A percentile compares a stretch with the other conserved stretches of the same genome.
These are phyloP conservation scores for Cepaea nemoralis DNA, from an alignment of 1,140 invertebrate genomes.

Conservation along the genomic window DNA sequence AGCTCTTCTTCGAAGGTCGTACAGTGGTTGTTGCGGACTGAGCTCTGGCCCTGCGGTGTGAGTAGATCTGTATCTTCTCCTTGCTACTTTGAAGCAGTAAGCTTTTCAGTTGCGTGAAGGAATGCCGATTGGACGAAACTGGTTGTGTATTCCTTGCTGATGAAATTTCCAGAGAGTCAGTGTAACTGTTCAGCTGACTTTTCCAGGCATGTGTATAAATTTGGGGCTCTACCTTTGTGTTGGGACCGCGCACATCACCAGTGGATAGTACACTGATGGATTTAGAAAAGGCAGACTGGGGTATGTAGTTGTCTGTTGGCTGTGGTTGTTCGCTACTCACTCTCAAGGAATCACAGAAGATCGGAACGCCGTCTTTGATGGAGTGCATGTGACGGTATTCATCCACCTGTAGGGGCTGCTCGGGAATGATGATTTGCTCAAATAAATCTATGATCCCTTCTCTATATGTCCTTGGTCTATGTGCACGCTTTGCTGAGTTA, in stretches of 20 bases:
- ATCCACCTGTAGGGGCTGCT: neutral
- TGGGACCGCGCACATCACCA: neutral
- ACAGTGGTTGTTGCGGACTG: neutral
- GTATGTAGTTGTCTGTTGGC: too few relatives aligned
- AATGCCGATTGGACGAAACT: neutral
- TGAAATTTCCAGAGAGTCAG: neutral
- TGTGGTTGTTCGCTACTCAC: too few relatives aligned
- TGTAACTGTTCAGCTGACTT: neutral
- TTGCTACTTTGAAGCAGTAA: neutral
- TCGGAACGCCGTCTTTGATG: neutral
- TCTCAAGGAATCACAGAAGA: neutral
- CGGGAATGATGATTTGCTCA: conserved; percentile 2
- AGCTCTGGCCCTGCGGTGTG: neutral
- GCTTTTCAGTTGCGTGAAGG: neutral
- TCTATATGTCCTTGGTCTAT: neutral
- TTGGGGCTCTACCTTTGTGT: neutral
- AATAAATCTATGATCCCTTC: neutral
- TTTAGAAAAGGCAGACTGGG: too few relatives aligned
- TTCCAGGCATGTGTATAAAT: too few relatives aligned
- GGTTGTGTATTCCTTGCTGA: neutral
- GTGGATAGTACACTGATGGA: too few relatives aligned
- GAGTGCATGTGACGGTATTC: neutral
- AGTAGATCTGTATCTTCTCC: neutral
- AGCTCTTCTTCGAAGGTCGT: neutral
- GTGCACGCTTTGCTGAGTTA: neutral